Percentiles rank a stretch among this genome's conserved stretches.
Evolutionary conservation across 2,888 invertebrate genomes (phyloP).

Genomic region (Nasonia oneida): DNA sequence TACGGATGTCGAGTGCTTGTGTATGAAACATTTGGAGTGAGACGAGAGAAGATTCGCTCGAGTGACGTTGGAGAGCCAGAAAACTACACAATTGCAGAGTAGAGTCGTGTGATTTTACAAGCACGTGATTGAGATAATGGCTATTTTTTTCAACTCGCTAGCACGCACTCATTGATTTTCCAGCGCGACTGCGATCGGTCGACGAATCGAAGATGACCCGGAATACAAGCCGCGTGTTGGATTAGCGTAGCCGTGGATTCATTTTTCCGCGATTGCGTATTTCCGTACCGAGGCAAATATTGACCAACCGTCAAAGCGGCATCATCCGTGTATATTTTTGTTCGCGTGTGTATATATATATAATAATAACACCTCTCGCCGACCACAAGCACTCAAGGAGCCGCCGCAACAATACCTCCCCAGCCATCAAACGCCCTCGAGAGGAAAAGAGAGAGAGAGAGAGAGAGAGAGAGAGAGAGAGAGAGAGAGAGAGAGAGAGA

Average conservation of each 20-base stretch:
- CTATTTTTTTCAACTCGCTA: background rate
- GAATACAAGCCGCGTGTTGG: too few species aligned
- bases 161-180: too few species aligned
- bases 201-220: too few species aligned
- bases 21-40: background rate
- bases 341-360: too few species aligned
- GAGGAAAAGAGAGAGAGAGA: background rate
- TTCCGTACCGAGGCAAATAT: too few species aligned
- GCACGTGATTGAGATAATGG: background rate
- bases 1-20: background rate
- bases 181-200: too few species aligned
- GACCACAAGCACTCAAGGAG: background rate
- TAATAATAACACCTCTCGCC: background rate
- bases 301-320: too few species aligned
- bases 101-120: background rate
- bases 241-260: too few species aligned
- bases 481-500: background rate
- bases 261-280: too few species aligned
- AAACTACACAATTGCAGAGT: background rate
- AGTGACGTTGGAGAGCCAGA: background rate
- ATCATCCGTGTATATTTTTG: too few species aligned
- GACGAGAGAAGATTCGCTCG: background rate
- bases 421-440: background rate
- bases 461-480: background rate
- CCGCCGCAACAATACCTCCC: conserved; percentile 7